phyloP scores from a whole-genome alignment of 1,140 invertebrate species.

The Pachypsylla venusta region DNA sequence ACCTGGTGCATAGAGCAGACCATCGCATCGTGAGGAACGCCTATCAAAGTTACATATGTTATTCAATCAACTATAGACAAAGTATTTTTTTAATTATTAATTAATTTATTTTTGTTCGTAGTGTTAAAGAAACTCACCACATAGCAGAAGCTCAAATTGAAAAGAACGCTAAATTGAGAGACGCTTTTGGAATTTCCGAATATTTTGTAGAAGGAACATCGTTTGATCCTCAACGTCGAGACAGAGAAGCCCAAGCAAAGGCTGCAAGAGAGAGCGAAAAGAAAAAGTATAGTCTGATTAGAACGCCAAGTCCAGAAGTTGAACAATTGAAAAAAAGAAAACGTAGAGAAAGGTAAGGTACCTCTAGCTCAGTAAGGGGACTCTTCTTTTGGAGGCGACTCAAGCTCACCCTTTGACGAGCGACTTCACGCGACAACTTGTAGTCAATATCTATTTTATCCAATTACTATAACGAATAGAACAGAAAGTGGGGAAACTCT shows the following conservation, averaged over 20 bases:
- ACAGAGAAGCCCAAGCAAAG: slow-evolving; percentile 46
- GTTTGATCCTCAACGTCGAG: slow-evolving; percentile 69
- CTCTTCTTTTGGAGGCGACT: slow-evolving; percentile 3
- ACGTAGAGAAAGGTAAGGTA: slow-evolving; percentile 14
- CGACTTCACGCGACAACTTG: too few species aligned
- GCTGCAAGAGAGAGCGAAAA: slow-evolving; percentile 13
- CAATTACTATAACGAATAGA: too few species aligned
- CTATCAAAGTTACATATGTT: too few species aligned
- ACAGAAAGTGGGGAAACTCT: too few species aligned
- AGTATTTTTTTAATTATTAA: too few species aligned
- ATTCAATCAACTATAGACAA: too few species aligned
- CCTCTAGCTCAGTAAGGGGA: slow-evolving; percentile 10
- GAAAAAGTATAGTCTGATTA: slow-evolving; percentile 43
- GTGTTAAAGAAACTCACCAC: slow-evolving; percentile 87
- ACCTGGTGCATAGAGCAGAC: too few species aligned
- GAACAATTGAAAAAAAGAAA: slow-evolving; percentile 16
- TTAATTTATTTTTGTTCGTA: slow-evolving; percentile 34
- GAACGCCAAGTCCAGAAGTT: slow-evolving; percentile 38
- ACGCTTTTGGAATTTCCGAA: slow-evolving; percentile 88
- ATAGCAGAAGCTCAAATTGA: slow-evolving; percentile 91
- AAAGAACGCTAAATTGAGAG: slow-evolving; percentile 80
- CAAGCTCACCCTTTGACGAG: neutral
- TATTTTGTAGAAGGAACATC: slow-evolving; percentile 88
- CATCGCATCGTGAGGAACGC: too few species aligned
- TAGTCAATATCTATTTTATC: too few species aligned